Conservation (phyloP, 2,113 vertebrate genomes). For the Alexandromys fortis region DNA sequence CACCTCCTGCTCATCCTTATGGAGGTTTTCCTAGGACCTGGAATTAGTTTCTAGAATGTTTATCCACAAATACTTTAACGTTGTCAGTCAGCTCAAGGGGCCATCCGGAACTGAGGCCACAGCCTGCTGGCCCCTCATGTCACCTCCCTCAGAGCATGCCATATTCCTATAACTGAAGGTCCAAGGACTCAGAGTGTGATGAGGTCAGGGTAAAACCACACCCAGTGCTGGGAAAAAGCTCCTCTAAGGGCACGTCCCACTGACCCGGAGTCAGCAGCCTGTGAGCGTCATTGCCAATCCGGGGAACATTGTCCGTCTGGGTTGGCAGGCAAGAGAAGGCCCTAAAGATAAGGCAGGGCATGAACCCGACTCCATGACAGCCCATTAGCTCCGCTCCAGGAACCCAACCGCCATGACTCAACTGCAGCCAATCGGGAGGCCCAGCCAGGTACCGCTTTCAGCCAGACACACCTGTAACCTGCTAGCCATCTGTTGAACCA, state of each 20-base stretch:
- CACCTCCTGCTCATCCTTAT: neutral
- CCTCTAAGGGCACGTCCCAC: constrained; percentile 65
- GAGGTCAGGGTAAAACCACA: neutral
- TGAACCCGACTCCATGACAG: constrained; percentile 49
- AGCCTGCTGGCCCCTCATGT: neutral
- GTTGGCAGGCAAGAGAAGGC: constrained; percentile 21
- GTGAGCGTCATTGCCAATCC: neutral
- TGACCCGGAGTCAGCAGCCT: constrained; percentile 63
- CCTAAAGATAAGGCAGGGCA: constrained; percentile 67
- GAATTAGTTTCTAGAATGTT: constrained; percentile 26
- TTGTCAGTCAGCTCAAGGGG: neutral
- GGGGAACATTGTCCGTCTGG: constrained; percentile 60
- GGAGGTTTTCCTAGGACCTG: neutral
- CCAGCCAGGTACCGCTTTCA: constrained; percentile 18
- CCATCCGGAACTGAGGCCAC: neutral
- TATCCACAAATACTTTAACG: constrained; percentile 29
- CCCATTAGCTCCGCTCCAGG: constrained; percentile 51
- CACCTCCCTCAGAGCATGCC: rapidly evolving
- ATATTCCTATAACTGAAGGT: neutral
- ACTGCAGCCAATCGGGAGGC: constrained; percentile 37
- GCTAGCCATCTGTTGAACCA: constrained; percentile 60
- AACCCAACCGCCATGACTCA: constrained; percentile 64
- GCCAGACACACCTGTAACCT: constrained; percentile 64
- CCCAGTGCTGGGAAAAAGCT: constrained; percentile 13
- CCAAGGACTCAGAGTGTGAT: neutral